These are phyloP conservation scores for Nomada fucata DNA, from an alignment of 2,888 invertebrate genomes.

Conservation along the genomic window DNA sequence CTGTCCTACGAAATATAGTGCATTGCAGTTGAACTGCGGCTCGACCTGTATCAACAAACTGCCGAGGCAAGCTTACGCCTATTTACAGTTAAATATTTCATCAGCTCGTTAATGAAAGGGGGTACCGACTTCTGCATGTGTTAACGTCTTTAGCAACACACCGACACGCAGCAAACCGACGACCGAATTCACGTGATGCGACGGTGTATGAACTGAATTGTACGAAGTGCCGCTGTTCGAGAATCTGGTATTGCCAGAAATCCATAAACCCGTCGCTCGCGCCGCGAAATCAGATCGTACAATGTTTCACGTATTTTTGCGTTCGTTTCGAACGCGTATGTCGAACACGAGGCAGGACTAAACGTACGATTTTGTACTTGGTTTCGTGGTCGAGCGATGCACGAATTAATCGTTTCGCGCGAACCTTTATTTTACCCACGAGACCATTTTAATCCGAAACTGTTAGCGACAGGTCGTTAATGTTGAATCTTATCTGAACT, in stretches of 20 bases:
- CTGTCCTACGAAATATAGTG: too few species aligned
- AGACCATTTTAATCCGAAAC: too few species aligned
- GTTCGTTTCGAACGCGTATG: not conserved
- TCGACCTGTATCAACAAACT: constrained; percentile 38
- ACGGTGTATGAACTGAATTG: too few species aligned
- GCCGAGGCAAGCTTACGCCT: not conserved
- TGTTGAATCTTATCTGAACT: constrained; percentile 10
- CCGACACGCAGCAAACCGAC: constrained; percentile 5
- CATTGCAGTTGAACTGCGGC: constrained; percentile 13
- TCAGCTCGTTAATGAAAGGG: constrained; percentile 27
- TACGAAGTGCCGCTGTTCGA: too few species aligned
- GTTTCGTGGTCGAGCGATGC: too few species aligned
- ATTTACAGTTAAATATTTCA: constrained; percentile 33
- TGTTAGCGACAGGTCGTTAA: not conserved
- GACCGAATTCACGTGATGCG: constrained; percentile 9
- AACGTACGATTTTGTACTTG: too few species aligned
- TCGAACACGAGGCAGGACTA: not conserved
- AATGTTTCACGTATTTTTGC: not conserved
- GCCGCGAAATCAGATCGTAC: constrained; percentile 14
- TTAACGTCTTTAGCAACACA: not conserved
- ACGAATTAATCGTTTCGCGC: too few species aligned
- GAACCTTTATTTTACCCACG: too few species aligned
- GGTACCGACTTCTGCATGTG: not conserved
- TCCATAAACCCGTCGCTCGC: constrained; percentile 8
- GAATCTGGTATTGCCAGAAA: not conserved